These are phyloP conservation scores for Platanista minor DNA, from an alignment of 2,113 vertebrate genomes.

Conservation along the genomic window DNA sequence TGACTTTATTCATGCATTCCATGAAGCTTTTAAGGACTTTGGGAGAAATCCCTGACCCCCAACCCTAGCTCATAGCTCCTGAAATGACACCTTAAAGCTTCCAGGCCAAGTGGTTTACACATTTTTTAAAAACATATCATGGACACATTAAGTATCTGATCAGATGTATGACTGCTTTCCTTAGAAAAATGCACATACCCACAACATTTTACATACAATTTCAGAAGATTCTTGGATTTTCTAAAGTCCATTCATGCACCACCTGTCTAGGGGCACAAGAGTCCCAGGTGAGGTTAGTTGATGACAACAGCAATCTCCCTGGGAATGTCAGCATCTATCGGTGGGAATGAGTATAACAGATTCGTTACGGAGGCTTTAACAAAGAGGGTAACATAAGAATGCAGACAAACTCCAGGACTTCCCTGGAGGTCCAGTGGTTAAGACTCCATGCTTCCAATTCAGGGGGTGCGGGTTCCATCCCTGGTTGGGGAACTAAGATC, in stretches of 20 bases:
- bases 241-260: not conserved
- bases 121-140: not conserved
- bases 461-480: too few species aligned
- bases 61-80: not conserved
- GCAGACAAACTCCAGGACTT: not conserved
- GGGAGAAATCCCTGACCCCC: not conserved
- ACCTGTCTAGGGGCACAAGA: not conserved
- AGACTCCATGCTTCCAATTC: too few species aligned
- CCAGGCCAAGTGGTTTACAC: not conserved
- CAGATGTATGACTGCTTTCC: not conserved
- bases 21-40: not conserved
- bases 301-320: not conserved
- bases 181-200: not conserved
- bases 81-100: not conserved
- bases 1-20: not conserved
- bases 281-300: not conserved
- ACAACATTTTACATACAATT: not conserved
- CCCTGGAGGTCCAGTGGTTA: too few species aligned
- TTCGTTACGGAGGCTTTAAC: not conserved
- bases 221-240: conserved; percentile 4
- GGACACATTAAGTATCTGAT: not conserved
- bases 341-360: not conserved
- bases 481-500: too few species aligned
- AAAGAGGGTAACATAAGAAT: not conserved
- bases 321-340: not conserved